Evolutionary conservation across 2,888 invertebrate species (phyloP), one percentile per base, ranked within the genome.

Genomic region (Campoplex nolae): DNA sequence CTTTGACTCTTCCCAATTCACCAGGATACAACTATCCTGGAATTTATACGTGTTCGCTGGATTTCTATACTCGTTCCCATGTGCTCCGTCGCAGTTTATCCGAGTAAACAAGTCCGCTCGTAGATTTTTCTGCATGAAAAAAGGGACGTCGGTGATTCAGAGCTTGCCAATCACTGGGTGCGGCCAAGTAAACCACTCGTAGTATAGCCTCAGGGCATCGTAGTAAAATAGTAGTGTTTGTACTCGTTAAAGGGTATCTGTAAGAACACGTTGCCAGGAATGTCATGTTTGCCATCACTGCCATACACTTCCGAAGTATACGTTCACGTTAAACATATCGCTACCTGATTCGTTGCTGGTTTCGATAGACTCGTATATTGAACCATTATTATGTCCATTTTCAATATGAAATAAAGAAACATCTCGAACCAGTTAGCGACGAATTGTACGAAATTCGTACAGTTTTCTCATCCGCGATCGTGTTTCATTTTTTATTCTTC

Each of bases 131-230:
- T 45, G 38, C 32, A 35, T 51, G 56, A 71, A 6, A 38, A 79
- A 45, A 32, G 70, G 45, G 13, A 45, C 32, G 71, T 77, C 35
- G n/a, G 32, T n/a, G 54, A 71, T 71, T 71, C 54, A 38, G 51
- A 13, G 79, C 48, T 32, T 58, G 79, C 13, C 79, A 71, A 79
- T 71, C 11, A 23, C 32, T 71, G 70, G 38, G 56, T 56, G 32
- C 48, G 79, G 38, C 45, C 45, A 70, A 58, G n/a, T 45, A 56
- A 6, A 45, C 32, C 71, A 71, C 67, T 77, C 32, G 58, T 67
- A 23, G 32, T 45, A 23, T 51, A 38, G 67, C 77, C 28, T 0
- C 32, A 48, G 67, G 77, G 65, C 48, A 48, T 65, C 11, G 13
- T 35, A 35, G 35, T 54, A 42, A 58, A 79, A 51, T 32, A 70